Base-by-base conservation (phyloP, 2,113 vertebrate genomes). In the Menura novaehollandiae region DNA sequence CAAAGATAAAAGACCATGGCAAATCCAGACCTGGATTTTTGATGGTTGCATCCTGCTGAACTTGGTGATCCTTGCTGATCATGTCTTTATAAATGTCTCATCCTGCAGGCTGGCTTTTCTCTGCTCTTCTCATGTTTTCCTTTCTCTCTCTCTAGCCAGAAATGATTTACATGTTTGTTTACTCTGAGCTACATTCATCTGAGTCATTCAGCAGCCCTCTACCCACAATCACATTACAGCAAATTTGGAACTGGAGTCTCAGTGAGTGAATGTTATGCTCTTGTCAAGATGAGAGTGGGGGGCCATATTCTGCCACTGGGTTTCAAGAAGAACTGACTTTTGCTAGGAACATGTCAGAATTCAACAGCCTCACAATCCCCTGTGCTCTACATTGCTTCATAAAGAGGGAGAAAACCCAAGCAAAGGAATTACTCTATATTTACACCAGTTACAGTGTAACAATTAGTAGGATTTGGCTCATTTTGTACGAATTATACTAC, bases 101-200 rank as follows among this genome's bases (percentile, higher is more conserved):
- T 72, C 78, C 75, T 74, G 44, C 55, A 90, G n/a, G 49, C 3
- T 79, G 79, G 56, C 53, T 78, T 87, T 95, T 58, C 56, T 44
- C 51, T 88, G 41, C 51, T 91, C 55, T 72, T 84, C 76, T 63
- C 49, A 14, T 73, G 88, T 75, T 92, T 85, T 52, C 23, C 55
- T 26, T 59, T 55, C 79, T 69, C 74, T 69, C n/a, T 85, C 82
- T 75, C 74, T 68, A 82, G 82, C 66, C 89, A 92, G 95, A 83
- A 95, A 93, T 97, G 88, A 94, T 97, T 93, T 97, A 94, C 94
- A 96, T 94, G 87, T 96, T 97, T 98, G 97, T 97, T 98, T 97
- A 97, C 97, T 94, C 95, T 77, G 80, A 97, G 84, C 86, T 93
- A 93, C 93, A 96, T 96, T 95, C 72, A 96, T 96, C 96, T 97